Percentiles rank a stretch among this genome's conserved stretches.
phyloP scores from a whole-genome alignment of 2,888 invertebrate species.

The Synanthedon tipuliformis region DNA sequence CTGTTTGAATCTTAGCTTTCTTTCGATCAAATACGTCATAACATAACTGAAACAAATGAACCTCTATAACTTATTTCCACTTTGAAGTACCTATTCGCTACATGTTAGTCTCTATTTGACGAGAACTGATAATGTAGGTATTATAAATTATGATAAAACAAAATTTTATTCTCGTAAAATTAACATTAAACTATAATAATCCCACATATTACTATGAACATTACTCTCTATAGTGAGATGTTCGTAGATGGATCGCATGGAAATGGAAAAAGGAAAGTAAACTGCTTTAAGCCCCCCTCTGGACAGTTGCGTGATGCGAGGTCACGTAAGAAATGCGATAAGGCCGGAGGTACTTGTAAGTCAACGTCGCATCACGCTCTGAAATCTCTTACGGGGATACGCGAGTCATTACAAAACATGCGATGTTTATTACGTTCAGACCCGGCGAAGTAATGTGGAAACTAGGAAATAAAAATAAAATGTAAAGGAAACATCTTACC shows the following conservation, averaged over 20 bases:
- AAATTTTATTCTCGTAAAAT: too few species aligned
- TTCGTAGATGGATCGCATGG: constrained; percentile 9
- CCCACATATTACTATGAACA: background rate
- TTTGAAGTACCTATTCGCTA: too few species aligned
- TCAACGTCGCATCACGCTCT: background rate
- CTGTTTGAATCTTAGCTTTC: too few species aligned
- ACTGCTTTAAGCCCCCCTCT: background rate
- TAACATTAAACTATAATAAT: too few species aligned
- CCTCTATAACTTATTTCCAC: too few species aligned
- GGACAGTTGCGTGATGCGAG: background rate
- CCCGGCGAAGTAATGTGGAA: constrained; percentile 22
- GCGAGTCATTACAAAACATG: constrained; percentile 5
- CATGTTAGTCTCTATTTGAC: too few species aligned
- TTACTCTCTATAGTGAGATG: background rate
- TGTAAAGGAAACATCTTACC: constrained; percentile 66
- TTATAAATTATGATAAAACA: too few species aligned
- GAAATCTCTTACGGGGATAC: background rate
- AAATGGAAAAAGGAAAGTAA: constrained; percentile 25
- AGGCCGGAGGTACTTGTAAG: background rate
- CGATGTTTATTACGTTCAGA: constrained; percentile 5
- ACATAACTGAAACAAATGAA: too few species aligned
- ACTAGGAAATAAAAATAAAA: constrained; percentile 56
- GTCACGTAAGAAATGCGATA: too few species aligned
- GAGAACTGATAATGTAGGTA: too few species aligned
- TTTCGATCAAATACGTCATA: too few species aligned